Conservation (phyloP, 1,140 invertebrate genomes). For the Drosophila nigromelanica region DNA sequence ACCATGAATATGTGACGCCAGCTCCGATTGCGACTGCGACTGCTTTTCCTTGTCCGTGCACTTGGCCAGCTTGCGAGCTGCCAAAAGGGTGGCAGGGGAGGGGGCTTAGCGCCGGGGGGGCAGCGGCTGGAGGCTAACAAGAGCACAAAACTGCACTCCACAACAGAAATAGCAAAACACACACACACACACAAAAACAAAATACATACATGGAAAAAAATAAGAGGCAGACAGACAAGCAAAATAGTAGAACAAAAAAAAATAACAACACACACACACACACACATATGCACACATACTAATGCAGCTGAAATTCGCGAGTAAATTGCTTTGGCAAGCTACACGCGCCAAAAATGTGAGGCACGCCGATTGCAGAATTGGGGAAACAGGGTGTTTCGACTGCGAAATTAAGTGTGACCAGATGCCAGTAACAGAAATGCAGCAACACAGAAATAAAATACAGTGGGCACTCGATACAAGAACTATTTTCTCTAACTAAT, state of each 20-base stretch:
- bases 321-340: constrained; percentile 69
- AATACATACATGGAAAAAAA: constrained; percentile 24
- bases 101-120: background rate
- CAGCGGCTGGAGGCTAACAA: constrained; percentile 43
- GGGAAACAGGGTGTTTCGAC: constrained; percentile 23
- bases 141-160: constrained; percentile 49
- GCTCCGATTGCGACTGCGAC: constrained; percentile 24
- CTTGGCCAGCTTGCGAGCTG: constrained; percentile 17
- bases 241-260: constrained; percentile 33
- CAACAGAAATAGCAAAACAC: constrained; percentile 36
- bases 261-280: constrained; percentile 6
- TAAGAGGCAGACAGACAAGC: constrained; percentile 31
- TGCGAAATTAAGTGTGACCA: background rate
- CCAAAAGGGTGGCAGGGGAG: no score
- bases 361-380: constrained; percentile 23
- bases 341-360: constrained; percentile 61
- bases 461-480: no score
- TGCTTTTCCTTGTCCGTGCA: background rate
- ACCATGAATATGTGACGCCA: constrained; percentile 18
- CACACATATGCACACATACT: background rate
- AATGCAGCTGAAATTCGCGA: constrained; percentile 25
- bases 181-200: constrained; percentile 13
- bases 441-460: background rate
- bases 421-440: background rate
- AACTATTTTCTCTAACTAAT: no score